A percentile compares a stretch with the other conserved stretches of the same genome.
Conservation (phyloP, 1,140 invertebrate genomes). For the Eupristina koningsbergeri region DNA sequence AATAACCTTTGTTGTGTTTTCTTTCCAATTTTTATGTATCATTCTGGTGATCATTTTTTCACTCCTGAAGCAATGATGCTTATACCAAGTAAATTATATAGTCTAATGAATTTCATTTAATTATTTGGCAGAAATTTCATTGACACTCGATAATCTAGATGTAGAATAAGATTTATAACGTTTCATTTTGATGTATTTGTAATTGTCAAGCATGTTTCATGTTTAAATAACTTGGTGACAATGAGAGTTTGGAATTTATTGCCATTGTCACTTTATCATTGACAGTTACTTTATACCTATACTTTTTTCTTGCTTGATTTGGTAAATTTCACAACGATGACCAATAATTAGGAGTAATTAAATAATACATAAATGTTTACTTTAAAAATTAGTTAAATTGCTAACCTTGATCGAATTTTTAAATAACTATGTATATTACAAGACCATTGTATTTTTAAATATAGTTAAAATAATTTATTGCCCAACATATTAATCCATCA, state of each 20-base stretch:
- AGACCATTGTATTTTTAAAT: too few species aligned
- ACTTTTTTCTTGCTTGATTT: background rate
- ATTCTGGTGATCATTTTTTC: background rate
- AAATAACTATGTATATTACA: too few species aligned
- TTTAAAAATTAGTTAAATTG: background rate
- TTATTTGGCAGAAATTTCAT: background rate
- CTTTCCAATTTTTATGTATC: background rate
- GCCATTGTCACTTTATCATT: constrained; percentile 16
- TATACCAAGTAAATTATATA: background rate
- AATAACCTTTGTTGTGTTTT: constrained; percentile 7
- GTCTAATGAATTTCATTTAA: constrained; percentile 2
- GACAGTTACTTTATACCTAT: background rate
- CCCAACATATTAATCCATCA: too few species aligned
- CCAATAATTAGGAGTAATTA: background rate
- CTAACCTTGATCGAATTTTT: too few species aligned
- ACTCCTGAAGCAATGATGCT: background rate
- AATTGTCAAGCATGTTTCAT: background rate
- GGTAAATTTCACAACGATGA: background rate
- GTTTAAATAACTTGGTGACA: constrained; percentile 5
- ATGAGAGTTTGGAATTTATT: constrained; percentile 26
- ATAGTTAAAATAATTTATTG: too few species aligned
- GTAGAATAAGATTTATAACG: background rate
- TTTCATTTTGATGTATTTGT: constrained; percentile 6
- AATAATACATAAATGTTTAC: background rate
- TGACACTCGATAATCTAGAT: background rate